Evolutionary conservation across 1,140 invertebrate genomes (phyloP), one percentile per base, ranked within the genome.

Genomic region (Sitobion miscanthi): DNA sequence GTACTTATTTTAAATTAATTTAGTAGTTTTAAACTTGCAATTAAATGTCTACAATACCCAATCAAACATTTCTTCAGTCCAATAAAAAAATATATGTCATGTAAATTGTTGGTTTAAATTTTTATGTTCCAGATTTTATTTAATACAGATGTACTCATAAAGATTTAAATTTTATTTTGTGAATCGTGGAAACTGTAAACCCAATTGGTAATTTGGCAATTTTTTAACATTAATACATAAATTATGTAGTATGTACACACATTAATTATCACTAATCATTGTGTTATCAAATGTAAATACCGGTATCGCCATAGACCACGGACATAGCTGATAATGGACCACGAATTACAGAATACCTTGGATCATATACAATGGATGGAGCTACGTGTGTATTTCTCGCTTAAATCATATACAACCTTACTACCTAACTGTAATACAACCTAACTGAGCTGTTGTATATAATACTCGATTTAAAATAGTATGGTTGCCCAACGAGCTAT

Each of bases 241-340:
- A n/a, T 14, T 30, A 77, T 77, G n/a, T 77, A 69, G 35, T 35
- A 35, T 35, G 35, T 35, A 35, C 8, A 57, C 23, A 57, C 8
- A 77, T n/a, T n/a, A n/a, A 77, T 77, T 77, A 77, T 77, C 30
- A 77, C 14, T 77, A n/a, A n/a, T n/a, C 17, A 30, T 77, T 17
- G n/a, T 77, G 62, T 77, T 77, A 77, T 77, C 62, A n/a, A n/a
- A 77, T n/a, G 14, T n/a, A 69, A n/a, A n/a, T 77, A 77, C 62
- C 62, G 62, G 62, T 69, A 57, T 69, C 62, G 54, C 23, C 42
- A 52, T 17, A 52, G 17, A 20, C 42, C 42, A 42, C 42, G 3
- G 42, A 42, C 42, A 42, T 42, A 42, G 42, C 42, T 42, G 42
- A 42, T 42, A 42, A 42, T 42, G 2, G 42, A 42, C 42, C 42